Base-by-base conservation (phyloP, 2,113 vertebrate genomes). In the Phycodurus eques region DNA sequence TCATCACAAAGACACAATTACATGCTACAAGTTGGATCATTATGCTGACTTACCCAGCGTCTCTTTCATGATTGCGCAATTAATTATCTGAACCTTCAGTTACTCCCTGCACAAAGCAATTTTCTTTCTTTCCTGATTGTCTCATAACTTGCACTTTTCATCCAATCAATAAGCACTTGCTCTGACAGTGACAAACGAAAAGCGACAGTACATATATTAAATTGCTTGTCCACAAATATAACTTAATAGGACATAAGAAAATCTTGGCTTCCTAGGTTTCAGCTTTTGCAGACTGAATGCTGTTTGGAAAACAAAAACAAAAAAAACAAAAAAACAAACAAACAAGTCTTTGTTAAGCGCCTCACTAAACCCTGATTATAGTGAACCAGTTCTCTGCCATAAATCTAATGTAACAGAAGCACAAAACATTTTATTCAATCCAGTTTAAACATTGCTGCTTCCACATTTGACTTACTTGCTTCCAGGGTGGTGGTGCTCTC, bases 401-500 rank as follows among this genome's bases (percentile, higher is more conserved):
- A 49, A 13, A 63, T 15, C 70, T 59, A 0, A 0, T 47, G 5
- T 17, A 59, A 42, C 42, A 47, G 35, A 44, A 57, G 39, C 57
- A 46, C 54, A 4, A 42, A 46, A 15, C 46, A 46, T 44, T 27
- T 22, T 3, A 51, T 31, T 14, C 12, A 64, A 17, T 61, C 31
- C 22, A 3, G 22, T 46, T 27, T 46, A 27, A 46, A 46, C n/a
- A 0, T 6, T 35, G 59, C 13, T 42, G 47, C 44, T 63, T 43
- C 49, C 46, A 8, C 59, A 60, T 22, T 7, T 67, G 68, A 92
- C 96, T 97, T 92, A 99, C 97, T 90, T 82, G 94, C 93, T 92
- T 96, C 92, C 1, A 92, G 91, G 68, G 91, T 82, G 0, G 97
- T 97, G 68, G 90, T 90, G 67, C 90, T 88, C 87, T 98, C 97